These are phyloP conservation scores for Serilophus lunatus DNA, from an alignment of 2,113 vertebrate genomes.

Conservation along the genomic window DNA sequence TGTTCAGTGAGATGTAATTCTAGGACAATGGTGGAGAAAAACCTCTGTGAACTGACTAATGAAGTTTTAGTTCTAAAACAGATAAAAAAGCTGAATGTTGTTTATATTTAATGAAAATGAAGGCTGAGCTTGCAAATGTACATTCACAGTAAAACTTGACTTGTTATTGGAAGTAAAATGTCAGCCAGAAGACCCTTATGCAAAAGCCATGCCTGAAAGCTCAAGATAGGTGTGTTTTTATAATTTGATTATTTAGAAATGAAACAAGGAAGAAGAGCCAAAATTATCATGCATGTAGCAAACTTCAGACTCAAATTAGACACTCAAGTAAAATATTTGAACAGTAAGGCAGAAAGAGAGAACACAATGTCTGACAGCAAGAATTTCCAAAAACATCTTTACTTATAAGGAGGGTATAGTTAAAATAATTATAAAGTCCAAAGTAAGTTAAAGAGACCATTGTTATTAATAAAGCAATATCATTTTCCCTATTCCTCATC, in stretches of 20 bases:
- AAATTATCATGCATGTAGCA: not conserved
- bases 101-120: not conserved
- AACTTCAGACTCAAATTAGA: not conserved
- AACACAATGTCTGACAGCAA: not conserved
- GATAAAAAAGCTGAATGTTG: rapidly evolving
- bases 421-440: not conserved
- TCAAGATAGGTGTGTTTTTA: not conserved
- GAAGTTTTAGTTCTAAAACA: not conserved
- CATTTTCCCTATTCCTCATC: not conserved
- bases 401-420: not conserved
- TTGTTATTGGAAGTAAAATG: not conserved
- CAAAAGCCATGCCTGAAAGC: not conserved
- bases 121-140: not conserved
- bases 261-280: not conserved
- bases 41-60: not conserved
- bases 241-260: not conserved
- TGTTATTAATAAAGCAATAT: not conserved
- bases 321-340: not conserved
- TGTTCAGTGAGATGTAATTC: rapidly evolving
- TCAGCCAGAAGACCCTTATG: not conserved
- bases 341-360: not conserved
- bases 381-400: not conserved
- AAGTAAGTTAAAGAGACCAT: not conserved
- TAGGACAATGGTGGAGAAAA: not conserved
- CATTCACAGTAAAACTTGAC: not conserved